Conservation (phyloP, 2,797 vertebrate species). For the Balearica regulorum region DNA sequence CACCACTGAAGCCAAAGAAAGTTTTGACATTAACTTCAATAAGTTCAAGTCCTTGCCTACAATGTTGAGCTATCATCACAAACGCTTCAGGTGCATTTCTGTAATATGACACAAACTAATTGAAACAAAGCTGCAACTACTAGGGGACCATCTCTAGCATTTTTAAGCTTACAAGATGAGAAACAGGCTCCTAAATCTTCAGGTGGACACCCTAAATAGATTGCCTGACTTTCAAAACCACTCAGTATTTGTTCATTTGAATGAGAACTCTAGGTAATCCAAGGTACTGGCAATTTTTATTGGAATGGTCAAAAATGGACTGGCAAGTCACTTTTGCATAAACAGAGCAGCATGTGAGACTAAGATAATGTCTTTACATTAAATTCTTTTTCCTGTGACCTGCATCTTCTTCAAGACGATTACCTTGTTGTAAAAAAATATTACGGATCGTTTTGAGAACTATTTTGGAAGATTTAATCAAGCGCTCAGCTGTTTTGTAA, state of each 20-base stretch:
- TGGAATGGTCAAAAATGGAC: not conserved
- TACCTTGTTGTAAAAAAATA: not conserved
- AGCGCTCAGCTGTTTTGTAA: not conserved
- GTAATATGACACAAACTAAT: not conserved
- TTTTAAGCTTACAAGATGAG: not conserved
- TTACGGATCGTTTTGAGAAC: not conserved
- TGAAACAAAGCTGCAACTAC: not conserved
- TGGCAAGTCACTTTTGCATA: not conserved
- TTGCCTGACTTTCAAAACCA: not conserved
- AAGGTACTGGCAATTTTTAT: not conserved
- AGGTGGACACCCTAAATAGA: not conserved
- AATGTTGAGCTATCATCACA: not conserved
- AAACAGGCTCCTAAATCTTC: not conserved
- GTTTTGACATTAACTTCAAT: constrained; percentile 18
- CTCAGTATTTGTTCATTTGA: not conserved
- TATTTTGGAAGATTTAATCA: not conserved
- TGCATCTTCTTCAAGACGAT: not conserved
- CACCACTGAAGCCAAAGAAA: constrained; percentile 1
- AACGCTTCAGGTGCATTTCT: not conserved
- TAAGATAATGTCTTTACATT: not conserved
- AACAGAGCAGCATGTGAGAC: not conserved
- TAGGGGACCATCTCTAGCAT: not conserved
- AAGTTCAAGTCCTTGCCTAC: not conserved
- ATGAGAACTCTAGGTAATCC: not conserved
- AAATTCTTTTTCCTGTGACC: not conserved